Evolutionary conservation across 2,888 invertebrate genomes (phyloP).

Genomic region (Agrypnus murinus): DNA sequence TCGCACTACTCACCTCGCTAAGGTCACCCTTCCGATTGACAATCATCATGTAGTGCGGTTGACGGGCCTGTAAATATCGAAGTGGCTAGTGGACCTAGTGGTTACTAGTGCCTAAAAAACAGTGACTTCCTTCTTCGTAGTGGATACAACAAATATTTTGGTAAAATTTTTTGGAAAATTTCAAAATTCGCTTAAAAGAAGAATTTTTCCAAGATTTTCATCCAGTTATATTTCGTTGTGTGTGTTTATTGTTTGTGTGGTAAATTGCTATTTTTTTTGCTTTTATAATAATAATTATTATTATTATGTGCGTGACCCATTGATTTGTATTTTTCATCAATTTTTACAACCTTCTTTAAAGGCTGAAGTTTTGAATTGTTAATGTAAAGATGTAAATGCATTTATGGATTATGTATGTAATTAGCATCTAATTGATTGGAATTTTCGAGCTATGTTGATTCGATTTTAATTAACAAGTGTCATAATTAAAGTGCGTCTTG

Average conservation of each 20-base stretch:
- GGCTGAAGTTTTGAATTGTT: slow-evolving; percentile 13
- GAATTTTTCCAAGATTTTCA: neutral
- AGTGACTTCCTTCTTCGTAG: slow-evolving; percentile 21
- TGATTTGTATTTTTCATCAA: too few species aligned
- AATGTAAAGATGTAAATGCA: neutral
- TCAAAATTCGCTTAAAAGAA: neutral
- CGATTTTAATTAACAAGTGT: too few species aligned
- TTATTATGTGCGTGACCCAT: too few species aligned
- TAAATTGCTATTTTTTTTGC: too few species aligned
- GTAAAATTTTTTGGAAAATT: too few species aligned
- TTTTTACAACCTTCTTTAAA: too few species aligned
- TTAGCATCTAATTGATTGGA: slow-evolving; percentile 30
- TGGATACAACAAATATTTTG: slow-evolving; percentile 7
- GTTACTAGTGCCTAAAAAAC: slow-evolving; percentile 19
- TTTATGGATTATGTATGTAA: slow-evolving; percentile 10
- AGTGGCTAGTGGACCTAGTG: slow-evolving; percentile 41
- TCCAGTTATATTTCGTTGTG: too few species aligned
- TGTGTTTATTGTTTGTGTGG: too few species aligned
- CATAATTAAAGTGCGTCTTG: neutral
- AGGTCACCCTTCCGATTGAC: slow-evolving; percentile 48
- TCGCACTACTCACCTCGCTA: slow-evolving; percentile 63
- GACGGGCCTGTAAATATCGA: slow-evolving; percentile 31
- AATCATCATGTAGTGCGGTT: slow-evolving; percentile 49
- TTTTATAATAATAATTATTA: too few species aligned
- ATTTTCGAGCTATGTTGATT: slow-evolving; percentile 13